Evolutionary conservation across 2,888 invertebrate genomes (phyloP).

Genomic region (Dasypolia templi): DNA sequence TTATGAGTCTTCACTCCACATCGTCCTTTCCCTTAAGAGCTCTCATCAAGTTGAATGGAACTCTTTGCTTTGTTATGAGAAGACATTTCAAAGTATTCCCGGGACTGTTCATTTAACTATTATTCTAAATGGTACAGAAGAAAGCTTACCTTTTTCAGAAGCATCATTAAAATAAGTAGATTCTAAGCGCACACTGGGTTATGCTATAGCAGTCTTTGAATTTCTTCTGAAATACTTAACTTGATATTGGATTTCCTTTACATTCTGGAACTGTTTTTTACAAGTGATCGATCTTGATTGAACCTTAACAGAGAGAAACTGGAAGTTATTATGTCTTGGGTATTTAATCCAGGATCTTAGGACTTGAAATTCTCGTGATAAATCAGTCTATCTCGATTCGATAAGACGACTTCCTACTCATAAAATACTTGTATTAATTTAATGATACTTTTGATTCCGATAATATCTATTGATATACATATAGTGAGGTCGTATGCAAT

Average conservation of each 20-base stretch:
- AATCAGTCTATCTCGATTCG: constrained; percentile 21
- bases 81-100: constrained; percentile 17
- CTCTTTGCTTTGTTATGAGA: neutral
- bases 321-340: neutral
- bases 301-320: neutral
- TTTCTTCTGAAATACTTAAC: neutral
- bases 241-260: neutral
- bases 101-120: neutral
- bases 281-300: neutral
- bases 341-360: constrained; percentile 3
- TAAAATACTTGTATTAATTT: constrained; percentile 50
- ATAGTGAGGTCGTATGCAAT: constrained; percentile 45
- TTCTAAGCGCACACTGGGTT: neutral
- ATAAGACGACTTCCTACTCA: constrained; percentile 50
- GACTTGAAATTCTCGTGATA: constrained; percentile 1
- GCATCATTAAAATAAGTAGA: neutral
- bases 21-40: constrained; percentile 8
- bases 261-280: neutral
- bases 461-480: constrained; percentile 55
- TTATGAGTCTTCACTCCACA: constrained; percentile 3
- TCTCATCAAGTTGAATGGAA: constrained; percentile 16
- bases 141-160: neutral
- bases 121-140: neutral
- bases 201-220: neutral
- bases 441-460: constrained; percentile 48